phyloP scores from a whole-genome alignment of 2,113 vertebrate genomes.

The Cynopterus brachyotis region DNA sequence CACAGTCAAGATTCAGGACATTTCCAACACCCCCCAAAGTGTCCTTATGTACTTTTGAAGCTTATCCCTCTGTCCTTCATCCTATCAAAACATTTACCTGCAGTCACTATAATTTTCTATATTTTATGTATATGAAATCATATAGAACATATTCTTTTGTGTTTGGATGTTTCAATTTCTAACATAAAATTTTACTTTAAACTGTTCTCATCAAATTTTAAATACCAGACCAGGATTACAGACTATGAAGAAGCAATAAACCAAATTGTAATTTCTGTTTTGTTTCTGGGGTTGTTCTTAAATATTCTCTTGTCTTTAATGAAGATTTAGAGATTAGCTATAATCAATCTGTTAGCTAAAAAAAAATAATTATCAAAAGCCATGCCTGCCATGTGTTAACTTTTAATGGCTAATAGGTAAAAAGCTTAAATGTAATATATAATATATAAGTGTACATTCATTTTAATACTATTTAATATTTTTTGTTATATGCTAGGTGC shows the following conservation, averaged over 20 bases:
- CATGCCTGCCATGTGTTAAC: neutral
- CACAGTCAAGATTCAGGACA: neutral
- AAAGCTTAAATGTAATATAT: neutral
- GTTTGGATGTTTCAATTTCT: neutral
- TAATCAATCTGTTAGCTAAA: neutral
- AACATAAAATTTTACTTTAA: constrained; percentile 20
- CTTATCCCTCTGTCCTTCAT: neutral
- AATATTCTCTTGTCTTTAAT: neutral
- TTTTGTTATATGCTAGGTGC: neutral
- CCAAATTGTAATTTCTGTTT: neutral
- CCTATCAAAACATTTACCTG: neutral
- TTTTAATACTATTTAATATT: neutral
- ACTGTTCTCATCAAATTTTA: constrained; percentile 24
- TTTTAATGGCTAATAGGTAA: constrained; percentile 3
- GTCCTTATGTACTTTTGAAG: neutral
- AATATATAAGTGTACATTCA: neutral
- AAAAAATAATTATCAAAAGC: neutral
- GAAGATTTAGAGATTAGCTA: neutral
- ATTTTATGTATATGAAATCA: neutral
- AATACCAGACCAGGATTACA: neutral
- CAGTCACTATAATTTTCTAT: neutral
- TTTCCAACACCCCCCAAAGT: neutral
- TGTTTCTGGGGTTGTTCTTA: neutral
- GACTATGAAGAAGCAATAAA: neutral
- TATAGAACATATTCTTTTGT: neutral